Conservation (phyloP, 2,888 invertebrate species). For the Monoplex corrugatus region DNA sequence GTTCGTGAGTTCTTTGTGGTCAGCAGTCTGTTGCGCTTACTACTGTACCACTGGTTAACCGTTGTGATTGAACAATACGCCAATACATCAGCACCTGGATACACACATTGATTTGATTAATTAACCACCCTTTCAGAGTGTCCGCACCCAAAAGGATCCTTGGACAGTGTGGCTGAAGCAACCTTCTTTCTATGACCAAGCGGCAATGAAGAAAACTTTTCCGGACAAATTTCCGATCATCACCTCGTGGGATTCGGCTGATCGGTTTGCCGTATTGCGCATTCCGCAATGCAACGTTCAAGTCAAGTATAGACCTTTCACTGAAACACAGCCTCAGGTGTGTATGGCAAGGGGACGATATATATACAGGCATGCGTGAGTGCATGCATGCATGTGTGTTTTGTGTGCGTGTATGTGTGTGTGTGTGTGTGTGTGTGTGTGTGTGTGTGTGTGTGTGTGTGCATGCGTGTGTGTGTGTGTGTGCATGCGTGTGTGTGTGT, state of each 20-base stretch:
- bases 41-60: no score
- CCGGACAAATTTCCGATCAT: neutral
- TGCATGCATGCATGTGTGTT: no score
- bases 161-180: neutral
- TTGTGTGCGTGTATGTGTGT: neutral
- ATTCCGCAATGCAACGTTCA: neutral
- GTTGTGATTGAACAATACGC: no score
- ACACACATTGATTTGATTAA: no score
- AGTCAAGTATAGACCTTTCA: conserved; percentile 1
- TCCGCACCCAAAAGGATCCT: neutral
- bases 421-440: neutral
- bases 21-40: no score
- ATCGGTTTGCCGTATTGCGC: neutral
- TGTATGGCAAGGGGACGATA: no score
- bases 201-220: neutral
- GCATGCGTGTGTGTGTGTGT: neutral
- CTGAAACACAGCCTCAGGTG: neutral
- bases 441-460: neutral
- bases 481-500: neutral
- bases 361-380: no score
- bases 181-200: neutral
- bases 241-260: neutral
- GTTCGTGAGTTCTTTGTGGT: no score
- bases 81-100: no score
- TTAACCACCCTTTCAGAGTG: neutral